Conservation (phyloP, 2,113 vertebrate genomes). For the Poecile atricapillus region DNA sequence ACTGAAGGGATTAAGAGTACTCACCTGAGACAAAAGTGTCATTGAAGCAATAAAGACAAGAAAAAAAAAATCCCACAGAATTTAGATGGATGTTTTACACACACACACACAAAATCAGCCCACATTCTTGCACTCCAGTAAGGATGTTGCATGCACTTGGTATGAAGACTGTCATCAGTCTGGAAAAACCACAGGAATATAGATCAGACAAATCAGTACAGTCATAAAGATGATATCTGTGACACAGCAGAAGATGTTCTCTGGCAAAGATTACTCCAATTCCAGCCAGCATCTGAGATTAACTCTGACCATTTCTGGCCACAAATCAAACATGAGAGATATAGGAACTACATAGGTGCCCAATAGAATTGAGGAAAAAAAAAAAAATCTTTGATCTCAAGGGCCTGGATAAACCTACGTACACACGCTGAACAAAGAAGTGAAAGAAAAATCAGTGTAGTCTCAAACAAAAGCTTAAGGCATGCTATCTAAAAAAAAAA, state of each 20-base stretch:
- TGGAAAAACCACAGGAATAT: not conserved
- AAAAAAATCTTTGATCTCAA: not conserved
- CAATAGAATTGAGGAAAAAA: not conserved
- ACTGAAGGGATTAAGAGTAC: not conserved
- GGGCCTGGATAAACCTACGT: not conserved
- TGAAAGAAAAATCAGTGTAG: not conserved
- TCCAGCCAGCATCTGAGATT: constrained; percentile 27
- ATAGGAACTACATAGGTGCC: not conserved
- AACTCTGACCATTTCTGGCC: constrained; percentile 25
- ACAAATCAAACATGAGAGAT: constrained; percentile 23
- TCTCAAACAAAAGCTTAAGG: not conserved
- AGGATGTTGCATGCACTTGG: not conserved
- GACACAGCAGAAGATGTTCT: constrained; percentile 31
- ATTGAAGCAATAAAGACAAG: not conserved
- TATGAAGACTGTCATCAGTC: not conserved
- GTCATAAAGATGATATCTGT: constrained; percentile 31
- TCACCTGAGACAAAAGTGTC: not conserved
- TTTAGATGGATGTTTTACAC: not conserved
- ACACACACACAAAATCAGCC: not conserved
- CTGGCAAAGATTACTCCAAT: constrained; percentile 24
- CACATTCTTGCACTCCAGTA: not conserved
- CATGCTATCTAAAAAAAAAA: not conserved
- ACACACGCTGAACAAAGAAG: not conserved
- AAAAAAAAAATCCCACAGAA: not conserved
- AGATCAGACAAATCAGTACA: not conserved